These are phyloP conservation scores for Bradypodion pumilum DNA, from an alignment of 2,797 vertebrate species.

Conservation along the genomic window DNA sequence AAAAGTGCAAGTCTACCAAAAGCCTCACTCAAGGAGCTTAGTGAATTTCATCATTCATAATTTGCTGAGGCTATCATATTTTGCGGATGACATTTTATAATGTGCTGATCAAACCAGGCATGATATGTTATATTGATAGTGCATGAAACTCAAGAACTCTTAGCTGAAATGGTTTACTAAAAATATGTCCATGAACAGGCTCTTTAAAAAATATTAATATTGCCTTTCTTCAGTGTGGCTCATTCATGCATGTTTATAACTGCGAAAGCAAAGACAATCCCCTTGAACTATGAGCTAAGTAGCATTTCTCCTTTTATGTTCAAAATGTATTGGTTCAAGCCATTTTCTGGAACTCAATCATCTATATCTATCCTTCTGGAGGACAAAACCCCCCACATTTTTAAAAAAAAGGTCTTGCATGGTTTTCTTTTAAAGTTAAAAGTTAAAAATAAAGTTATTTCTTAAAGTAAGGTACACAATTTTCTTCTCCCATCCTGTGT, in stretches of 20 bases:
- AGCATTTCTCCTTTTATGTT: slow-evolving; percentile 10
- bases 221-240: slow-evolving; percentile 42
- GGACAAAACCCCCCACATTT: background rate
- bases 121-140: slow-evolving; percentile 33
- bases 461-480: no score
- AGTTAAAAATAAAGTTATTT: background rate
- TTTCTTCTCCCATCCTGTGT: no score
- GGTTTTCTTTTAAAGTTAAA: background rate
- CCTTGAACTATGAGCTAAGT: slow-evolving; percentile 9
- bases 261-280: slow-evolving; percentile 31
- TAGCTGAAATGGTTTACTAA: slow-evolving; percentile 47
- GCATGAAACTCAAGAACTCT: slow-evolving; percentile 36
- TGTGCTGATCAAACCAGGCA: slow-evolving; percentile 50
- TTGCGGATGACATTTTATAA: slow-evolving; percentile 53
- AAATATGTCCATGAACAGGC: background rate
- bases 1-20: slow-evolving; percentile 29
- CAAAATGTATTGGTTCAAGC: background rate
- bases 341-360: background rate
- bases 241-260: slow-evolving; percentile 40
- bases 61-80: slow-evolving; percentile 50
- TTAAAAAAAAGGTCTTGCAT: background rate
- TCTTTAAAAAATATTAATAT: slow-evolving; percentile 30
- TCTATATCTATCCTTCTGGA: slow-evolving; percentile 1
- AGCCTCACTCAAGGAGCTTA: slow-evolving; percentile 40
- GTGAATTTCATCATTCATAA: slow-evolving; percentile 30